A percentile compares a stretch with the other conserved stretches of the same genome.
Conservation (phyloP, 2,797 vertebrate species). For the Mareca strepera region DNA sequence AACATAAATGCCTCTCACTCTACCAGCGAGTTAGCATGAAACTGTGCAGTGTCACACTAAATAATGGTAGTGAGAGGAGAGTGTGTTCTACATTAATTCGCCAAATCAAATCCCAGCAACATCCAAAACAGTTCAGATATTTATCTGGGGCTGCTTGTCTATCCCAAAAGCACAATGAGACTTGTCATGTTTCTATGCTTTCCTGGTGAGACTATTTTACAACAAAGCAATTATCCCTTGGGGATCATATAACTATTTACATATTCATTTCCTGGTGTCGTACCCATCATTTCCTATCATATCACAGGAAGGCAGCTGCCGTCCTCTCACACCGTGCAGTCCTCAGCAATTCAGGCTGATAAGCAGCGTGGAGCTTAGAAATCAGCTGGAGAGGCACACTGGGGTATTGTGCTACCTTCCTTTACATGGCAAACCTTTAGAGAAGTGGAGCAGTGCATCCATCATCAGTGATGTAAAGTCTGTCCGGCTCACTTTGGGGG, state of each 20-base stretch:
- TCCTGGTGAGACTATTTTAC: slow-evolving; percentile 21
- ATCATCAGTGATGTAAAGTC: not conserved
- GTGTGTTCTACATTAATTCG: not conserved
- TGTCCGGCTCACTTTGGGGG: rapidly evolving
- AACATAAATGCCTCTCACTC: not conserved
- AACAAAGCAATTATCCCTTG: not conserved
- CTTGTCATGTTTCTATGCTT: not conserved
- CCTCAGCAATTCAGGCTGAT: not conserved
- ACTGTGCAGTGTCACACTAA: not conserved
- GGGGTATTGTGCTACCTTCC: not conserved
- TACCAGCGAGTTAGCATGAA: not conserved
- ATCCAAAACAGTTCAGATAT: slow-evolving; percentile 2
- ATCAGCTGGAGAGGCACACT: not conserved
- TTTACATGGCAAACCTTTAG: not conserved
- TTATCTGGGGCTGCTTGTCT: slow-evolving; percentile 28
- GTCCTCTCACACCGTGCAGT: not conserved
- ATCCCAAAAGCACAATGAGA: not conserved
- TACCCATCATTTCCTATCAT: slow-evolving; percentile 25
- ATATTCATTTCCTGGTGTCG: slow-evolving; percentile 5
- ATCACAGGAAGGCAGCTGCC: not conserved
- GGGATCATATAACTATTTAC: slow-evolving; percentile 1
- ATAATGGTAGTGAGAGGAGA: not conserved
- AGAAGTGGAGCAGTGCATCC: not conserved
- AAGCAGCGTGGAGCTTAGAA: not conserved
- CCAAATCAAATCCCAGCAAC: slow-evolving; percentile 10